Evolutionary conservation across 2,113 vertebrate species (phyloP).

Genomic region (Nannospalax galili): DNA sequence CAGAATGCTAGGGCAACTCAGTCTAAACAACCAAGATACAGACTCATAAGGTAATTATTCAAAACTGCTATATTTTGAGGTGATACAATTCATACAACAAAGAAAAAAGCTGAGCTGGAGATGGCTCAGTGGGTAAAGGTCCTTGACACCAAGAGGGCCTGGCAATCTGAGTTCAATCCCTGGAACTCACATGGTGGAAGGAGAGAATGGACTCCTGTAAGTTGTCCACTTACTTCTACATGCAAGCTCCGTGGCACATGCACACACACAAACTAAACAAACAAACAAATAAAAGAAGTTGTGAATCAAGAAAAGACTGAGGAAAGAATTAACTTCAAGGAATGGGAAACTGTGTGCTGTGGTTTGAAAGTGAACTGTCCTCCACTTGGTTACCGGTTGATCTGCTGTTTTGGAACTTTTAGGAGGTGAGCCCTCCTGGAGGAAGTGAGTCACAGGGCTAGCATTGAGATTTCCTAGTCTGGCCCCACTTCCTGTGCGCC

Average conservation of each 20-base stretch:
- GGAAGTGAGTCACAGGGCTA: background rate
- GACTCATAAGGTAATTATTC: background rate
- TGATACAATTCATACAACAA: background rate
- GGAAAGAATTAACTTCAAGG: background rate
- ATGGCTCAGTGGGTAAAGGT: no score
- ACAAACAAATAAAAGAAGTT: background rate
- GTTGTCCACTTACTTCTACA: no score
- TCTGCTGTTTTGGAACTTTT: background rate
- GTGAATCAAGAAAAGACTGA: background rate
- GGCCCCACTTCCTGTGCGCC: background rate
- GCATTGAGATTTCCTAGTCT: background rate
- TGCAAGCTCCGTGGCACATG: no score
- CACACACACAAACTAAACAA: no score
- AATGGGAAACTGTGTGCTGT: no score
- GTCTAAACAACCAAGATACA: background rate
- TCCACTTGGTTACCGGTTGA: no score
- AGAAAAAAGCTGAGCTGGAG: no score
- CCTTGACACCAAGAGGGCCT: no score
- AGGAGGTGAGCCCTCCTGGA: background rate
- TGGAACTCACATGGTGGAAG: no score
- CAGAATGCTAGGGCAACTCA: background rate
- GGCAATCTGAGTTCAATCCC: no score
- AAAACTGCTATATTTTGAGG: background rate
- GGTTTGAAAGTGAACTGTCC: background rate
- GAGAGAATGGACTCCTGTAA: no score